A percentile compares a stretch with the other conserved stretches of the same genome.
Conservation (phyloP, 2,888 invertebrate genomes). For the Strigamia maritima region DNA sequence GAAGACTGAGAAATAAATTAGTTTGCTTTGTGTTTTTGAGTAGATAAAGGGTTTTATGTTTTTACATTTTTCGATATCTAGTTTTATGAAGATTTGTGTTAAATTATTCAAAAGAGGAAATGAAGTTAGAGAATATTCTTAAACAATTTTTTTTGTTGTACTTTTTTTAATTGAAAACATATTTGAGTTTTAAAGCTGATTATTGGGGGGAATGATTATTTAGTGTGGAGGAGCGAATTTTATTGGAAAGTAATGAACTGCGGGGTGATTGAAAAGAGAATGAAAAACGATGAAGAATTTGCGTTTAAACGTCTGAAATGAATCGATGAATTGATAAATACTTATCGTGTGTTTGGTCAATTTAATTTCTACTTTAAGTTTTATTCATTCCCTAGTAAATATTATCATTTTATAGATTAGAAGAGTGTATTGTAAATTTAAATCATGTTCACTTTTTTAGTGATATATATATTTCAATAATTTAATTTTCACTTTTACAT, state of each 20-base stretch:
- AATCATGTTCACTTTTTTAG: too few relatives aligned
- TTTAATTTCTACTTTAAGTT: not conserved
- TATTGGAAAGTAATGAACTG: not conserved
- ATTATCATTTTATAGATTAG: too few relatives aligned
- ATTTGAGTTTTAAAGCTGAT: not conserved
- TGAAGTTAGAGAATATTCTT: not conserved
- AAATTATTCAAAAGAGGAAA: not conserved
- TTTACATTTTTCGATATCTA: too few relatives aligned
- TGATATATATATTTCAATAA: too few relatives aligned
- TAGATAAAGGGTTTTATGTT: too few relatives aligned
- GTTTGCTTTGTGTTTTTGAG: too few relatives aligned
- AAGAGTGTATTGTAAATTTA: too few relatives aligned
- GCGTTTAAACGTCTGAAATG: not conserved
- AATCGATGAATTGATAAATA: constrained; percentile 6
- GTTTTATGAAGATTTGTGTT: too few relatives aligned
- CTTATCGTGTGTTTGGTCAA: not conserved
- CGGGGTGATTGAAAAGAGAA: not conserved
- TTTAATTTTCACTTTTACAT: too few relatives aligned
- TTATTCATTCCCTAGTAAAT: not conserved
- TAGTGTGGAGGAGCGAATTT: not conserved
- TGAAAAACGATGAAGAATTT: not conserved
- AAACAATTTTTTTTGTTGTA: not conserved
- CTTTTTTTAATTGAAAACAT: not conserved
- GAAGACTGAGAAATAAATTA: too few relatives aligned
- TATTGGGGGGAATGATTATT: not conserved